Conservation (phyloP, 2,888 invertebrate species). For the Dynastes tityus region DNA sequence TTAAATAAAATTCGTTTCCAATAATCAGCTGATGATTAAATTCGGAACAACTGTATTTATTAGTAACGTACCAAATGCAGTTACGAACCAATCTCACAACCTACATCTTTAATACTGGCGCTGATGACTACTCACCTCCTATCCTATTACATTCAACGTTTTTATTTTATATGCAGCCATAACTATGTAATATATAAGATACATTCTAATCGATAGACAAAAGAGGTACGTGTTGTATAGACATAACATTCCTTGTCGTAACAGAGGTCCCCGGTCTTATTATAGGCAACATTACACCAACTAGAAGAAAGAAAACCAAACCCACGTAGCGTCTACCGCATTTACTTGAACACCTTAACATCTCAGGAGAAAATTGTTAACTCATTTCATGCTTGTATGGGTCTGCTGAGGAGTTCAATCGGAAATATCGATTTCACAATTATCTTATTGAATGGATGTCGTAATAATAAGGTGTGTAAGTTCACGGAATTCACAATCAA, state of each 20-base stretch:
- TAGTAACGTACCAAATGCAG: background rate
- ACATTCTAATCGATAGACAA: constrained; percentile 1
- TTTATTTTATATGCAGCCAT: background rate
- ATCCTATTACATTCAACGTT: background rate
- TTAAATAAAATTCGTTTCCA: no score
- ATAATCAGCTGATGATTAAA: background rate
- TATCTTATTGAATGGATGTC: background rate
- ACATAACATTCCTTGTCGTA: constrained; percentile 6
- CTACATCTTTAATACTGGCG: background rate
- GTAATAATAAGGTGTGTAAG: constrained; percentile 1
- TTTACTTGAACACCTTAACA: constrained; percentile 9
- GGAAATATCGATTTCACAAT: constrained; percentile 30
- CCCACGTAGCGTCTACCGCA: constrained; percentile 4
- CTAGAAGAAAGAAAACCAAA: background rate
- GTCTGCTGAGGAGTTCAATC: constrained; percentile 3
- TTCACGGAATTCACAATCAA: background rate
- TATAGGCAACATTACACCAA: background rate
- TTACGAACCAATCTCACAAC: background rate
- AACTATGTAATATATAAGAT: background rate
- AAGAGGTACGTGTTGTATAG: background rate
- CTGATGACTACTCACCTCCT: background rate
- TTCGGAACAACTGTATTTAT: background rate
- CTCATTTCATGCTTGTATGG: constrained; percentile 19
- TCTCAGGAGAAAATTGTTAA: constrained; percentile 17
- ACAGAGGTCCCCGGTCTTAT: background rate